Evolutionary conservation across 1,140 invertebrate genomes (phyloP).

Genomic region (Brachionus calyciflorus): DNA sequence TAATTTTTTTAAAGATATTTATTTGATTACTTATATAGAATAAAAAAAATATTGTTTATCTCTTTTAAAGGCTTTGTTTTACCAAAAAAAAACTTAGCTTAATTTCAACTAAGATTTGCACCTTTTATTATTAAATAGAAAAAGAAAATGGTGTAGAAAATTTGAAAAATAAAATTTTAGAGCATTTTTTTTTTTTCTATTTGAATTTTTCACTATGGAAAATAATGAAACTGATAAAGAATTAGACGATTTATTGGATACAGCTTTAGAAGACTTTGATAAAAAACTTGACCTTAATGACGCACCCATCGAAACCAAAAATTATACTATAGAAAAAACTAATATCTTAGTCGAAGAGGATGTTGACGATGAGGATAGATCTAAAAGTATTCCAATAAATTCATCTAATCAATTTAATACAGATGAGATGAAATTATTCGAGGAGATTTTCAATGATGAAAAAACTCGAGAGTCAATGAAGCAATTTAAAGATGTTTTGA

Average conservation of each 20-base stretch:
- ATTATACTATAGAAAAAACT: constrained; percentile 26
- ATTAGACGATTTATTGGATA: constrained; percentile 36
- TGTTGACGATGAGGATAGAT: not conserved
- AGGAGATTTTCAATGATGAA: constrained; percentile 39
- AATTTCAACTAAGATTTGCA: too few relatives aligned
- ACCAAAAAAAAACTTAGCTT: too few relatives aligned
- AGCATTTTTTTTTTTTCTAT: not conserved
- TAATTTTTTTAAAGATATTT: too few relatives aligned
- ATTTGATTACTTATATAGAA: too few relatives aligned
- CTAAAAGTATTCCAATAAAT: too few relatives aligned
- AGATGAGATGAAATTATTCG: constrained; percentile 41
- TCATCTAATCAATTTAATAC: not conserved
- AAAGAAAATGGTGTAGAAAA: too few relatives aligned
- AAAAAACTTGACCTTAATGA: constrained; percentile 11
- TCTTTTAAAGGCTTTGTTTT: too few relatives aligned
- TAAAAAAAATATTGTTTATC: too few relatives aligned
- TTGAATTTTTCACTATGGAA: not conserved
- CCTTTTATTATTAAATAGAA: too few relatives aligned
- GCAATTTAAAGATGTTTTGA: constrained; percentile 36
- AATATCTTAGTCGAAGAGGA: not conserved
- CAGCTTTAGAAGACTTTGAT: constrained; percentile 32
- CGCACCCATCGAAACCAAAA: not conserved
- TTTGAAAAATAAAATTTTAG: too few relatives aligned
- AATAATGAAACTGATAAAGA: constrained; percentile 23
- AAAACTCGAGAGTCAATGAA: constrained; percentile 31